phyloP scores from a whole-genome alignment of 2,888 invertebrate genomes.

The Tinea trinotella region DNA sequence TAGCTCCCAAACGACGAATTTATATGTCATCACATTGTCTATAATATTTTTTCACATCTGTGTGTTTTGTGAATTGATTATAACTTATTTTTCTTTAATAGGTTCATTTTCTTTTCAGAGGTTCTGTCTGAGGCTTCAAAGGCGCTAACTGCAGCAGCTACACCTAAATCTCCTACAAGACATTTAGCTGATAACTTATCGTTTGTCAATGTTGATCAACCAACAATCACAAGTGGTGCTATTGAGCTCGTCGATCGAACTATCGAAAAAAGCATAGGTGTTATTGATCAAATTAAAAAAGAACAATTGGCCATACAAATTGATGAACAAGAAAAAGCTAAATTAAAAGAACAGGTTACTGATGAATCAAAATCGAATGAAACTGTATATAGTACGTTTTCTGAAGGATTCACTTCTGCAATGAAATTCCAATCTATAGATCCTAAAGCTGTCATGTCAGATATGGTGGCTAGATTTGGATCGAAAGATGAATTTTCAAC shows the following conservation, averaged over 20 bases:
- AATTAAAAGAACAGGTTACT: constrained; percentile 21
- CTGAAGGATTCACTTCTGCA: constrained; percentile 37
- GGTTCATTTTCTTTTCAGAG: constrained; percentile 47
- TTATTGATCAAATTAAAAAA: constrained; percentile 56
- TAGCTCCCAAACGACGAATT: background rate
- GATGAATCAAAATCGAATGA: constrained; percentile 32
- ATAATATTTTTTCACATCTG: background rate
- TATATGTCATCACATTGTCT: background rate
- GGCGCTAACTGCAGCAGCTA: constrained; percentile 47
- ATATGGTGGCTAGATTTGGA: constrained; percentile 57
- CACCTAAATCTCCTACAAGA: constrained; percentile 62
- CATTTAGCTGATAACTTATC: constrained; percentile 59
- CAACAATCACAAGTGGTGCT: constrained; percentile 67
- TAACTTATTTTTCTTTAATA: constrained; percentile 7
- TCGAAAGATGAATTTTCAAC: constrained; percentile 47
- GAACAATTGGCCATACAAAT: constrained; percentile 57
- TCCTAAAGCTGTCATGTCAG: constrained; percentile 53
- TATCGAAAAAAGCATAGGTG: constrained; percentile 56
- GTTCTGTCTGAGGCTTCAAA: constrained; percentile 50
- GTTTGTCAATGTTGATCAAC: constrained; percentile 65
- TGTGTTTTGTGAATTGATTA: constrained; percentile 24
- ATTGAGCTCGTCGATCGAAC: constrained; percentile 68
- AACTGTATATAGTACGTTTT: constrained; percentile 27
- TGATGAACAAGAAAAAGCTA: constrained; percentile 44
- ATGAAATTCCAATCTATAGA: constrained; percentile 55